Conservation (phyloP, 1,140 invertebrate genomes). For the Macrosteles quadrilineatus region DNA sequence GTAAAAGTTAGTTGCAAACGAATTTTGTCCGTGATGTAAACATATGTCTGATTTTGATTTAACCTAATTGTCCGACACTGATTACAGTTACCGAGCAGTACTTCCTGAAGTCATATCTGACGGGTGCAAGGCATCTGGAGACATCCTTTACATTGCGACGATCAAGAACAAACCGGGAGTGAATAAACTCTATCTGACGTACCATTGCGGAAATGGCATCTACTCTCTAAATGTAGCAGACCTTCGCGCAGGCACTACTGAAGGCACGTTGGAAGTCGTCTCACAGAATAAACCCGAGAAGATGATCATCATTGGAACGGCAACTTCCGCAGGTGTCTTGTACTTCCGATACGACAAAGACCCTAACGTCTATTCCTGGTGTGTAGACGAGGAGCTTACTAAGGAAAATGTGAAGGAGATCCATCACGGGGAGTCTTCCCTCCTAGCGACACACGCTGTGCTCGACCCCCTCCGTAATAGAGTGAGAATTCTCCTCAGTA, state of each 20-base stretch:
- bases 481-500: conserved; percentile 62
- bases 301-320: conserved; percentile 38
- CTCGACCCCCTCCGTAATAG: conserved; percentile 56
- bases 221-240: conserved; percentile 47
- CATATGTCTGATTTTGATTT: too few relatives aligned
- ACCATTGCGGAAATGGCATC: background rate
- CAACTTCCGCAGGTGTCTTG: conserved; percentile 21
- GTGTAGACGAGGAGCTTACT: background rate
- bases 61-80: too few relatives aligned
- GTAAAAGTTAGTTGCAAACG: too few relatives aligned
- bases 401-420: background rate
- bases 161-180: background rate
- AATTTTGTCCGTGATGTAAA: too few relatives aligned
- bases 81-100: conserved; percentile 46
- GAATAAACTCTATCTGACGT: background rate
- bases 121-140: background rate
- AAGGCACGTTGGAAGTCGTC: conserved; percentile 26
- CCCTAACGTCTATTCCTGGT: background rate
- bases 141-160: background rate
- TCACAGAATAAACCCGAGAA: conserved; percentile 34
- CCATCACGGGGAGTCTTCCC: conserved; percentile 45
- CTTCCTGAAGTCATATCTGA: background rate
- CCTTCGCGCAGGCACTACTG: conserved; percentile 17
- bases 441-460: conserved; percentile 51
- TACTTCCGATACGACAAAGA: conserved; percentile 36